Base-by-base conservation (phyloP, 2,888 invertebrate species). In the Dasysyrphus albostriatus region DNA sequence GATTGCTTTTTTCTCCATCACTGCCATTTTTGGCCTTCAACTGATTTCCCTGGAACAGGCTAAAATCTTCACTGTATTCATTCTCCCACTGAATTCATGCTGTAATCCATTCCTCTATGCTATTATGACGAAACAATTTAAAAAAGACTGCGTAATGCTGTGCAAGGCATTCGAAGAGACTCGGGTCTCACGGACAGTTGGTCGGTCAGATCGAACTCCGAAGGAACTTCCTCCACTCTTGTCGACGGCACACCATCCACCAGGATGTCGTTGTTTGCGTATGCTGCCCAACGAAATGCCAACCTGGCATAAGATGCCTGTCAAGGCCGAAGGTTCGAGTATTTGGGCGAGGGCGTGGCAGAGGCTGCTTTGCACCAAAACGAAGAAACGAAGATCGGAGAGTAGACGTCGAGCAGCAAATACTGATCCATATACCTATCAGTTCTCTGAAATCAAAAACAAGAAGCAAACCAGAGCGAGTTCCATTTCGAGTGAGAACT, bases 31-130 rank as follows among this genome's bases (percentile, higher is more conserved):
- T 91, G 98, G 98, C 10, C 94, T 96, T 88, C 98, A 97, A 85
- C 94, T 99, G 65, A 97, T 99, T 37, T 97, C 97, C 3, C 94
- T 99, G 83, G 98, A 98, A 92, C 97, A 98, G 93, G 98, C 99
- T 61, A 99, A 99, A 94, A 96, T 97, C 89, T 98, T 97, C 92
- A 98, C 98, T 3, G 98, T 99, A 51, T 98, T 99, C 92, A 96
- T 99, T 75, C 94, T 99, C 89, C 99, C 99, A 2, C 93, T 99
- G 88, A 99, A 99, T 93, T 98, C 98, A 14, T 99, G 98, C 93
- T 98, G 98, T 93, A 99, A 99, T 93, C 99, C 99, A 0, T 99
- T 99, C 92, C 95, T 99, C 37, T 99, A 99, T 92, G 99, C 99
- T 69, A 98, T 99, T 89, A 95, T 99, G 90, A 99, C 99, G 8